Base-by-base conservation (phyloP, 1,140 invertebrate genomes). In the Medauroidea extradentata region DNA sequence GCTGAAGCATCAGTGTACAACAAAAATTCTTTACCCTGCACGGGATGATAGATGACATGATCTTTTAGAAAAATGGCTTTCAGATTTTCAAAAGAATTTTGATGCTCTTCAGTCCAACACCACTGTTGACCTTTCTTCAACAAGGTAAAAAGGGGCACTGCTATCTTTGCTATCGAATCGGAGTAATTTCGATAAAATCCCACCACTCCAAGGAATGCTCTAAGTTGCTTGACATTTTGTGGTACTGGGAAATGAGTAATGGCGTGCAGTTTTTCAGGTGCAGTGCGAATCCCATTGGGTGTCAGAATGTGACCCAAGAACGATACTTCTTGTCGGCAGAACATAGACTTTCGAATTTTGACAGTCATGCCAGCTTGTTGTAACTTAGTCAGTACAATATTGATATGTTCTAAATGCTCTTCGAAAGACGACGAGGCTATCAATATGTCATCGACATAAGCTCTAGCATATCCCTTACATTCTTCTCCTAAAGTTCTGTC, bases 121-220 rank as follows among this genome's bases (percentile, higher is more conserved):
- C n/a, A n/a, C n/a, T n/a, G n/a, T n/a, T n/a, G n/a, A n/a, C n/a
- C n/a, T n/a, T n/a, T n/a, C n/a, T n/a, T 25, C 64, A 60, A 23
- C n/a, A n/a, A n/a, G n/a, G n/a, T n/a, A n/a, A n/a, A n/a, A n/a
- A 74, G 60, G 3, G 66, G 66, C 19, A 46, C 24, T 3, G 67
- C 63, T 16, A 13, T 23, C 48, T 59, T 19, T 21, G 57, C 63
- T 60, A 69, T 66, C 52, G 63, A 46, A 1, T 58, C 39, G 19
- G 60, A 57, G 61, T 74, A 76, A 46, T 65, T 53, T 18, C 72
- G 39, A 57, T 75, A 76, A 65, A n/a, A n/a, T n/a, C n/a, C n/a
- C n/a, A n/a, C n/a, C n/a, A n/a, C n/a, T n/a, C n/a, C n/a, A n/a
- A n/a, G n/a, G n/a, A n/a, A n/a, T n/a, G n/a, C n/a, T n/a, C n/a